These are phyloP conservation scores for Acronicta psi DNA, from an alignment of 2,888 invertebrate genomes.

Conservation along the genomic window DNA sequence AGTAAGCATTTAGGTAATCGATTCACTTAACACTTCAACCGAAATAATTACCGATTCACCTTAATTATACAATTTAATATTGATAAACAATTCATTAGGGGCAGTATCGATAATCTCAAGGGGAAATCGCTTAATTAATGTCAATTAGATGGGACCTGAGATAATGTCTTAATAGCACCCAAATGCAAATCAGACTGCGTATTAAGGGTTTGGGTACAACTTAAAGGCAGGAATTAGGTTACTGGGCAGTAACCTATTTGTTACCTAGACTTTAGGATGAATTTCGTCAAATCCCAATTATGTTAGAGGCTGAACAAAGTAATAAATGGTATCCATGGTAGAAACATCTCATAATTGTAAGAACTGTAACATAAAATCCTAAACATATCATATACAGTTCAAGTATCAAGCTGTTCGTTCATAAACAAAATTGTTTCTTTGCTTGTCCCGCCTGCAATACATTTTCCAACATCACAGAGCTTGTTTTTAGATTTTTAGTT, in stretches of 20 bases:
- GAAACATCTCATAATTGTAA: no score
- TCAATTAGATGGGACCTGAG: constrained; percentile 42
- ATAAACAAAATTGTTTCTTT: no score
- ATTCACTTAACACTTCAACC: not conserved
- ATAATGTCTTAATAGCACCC: constrained; percentile 35
- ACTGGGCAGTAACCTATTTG: constrained; percentile 12
- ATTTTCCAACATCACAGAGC: no score
- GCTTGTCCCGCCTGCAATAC: no score
- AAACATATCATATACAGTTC: no score
- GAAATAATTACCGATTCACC: constrained; percentile 10
- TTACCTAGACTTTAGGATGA: not conserved
- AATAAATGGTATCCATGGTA: no score
- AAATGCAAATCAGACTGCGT: constrained; percentile 38
- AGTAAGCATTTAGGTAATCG: not conserved
- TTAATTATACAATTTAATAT: constrained; percentile 43
- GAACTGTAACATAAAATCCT: no score
- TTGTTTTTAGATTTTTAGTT: no score
- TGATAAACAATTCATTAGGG: constrained; percentile 55
- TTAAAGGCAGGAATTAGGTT: constrained; percentile 29
- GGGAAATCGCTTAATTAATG: constrained; percentile 46
- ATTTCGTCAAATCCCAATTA: no score
- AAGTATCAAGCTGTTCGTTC: no score
- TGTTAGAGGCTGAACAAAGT: no score
- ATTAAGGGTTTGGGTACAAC: constrained; percentile 25
- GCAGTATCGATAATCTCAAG: constrained; percentile 56